A percentile compares a stretch with the other conserved stretches of the same genome.
Conservation (phyloP, 1,140 invertebrate genomes). For the Trichonephila clavipes region DNA sequence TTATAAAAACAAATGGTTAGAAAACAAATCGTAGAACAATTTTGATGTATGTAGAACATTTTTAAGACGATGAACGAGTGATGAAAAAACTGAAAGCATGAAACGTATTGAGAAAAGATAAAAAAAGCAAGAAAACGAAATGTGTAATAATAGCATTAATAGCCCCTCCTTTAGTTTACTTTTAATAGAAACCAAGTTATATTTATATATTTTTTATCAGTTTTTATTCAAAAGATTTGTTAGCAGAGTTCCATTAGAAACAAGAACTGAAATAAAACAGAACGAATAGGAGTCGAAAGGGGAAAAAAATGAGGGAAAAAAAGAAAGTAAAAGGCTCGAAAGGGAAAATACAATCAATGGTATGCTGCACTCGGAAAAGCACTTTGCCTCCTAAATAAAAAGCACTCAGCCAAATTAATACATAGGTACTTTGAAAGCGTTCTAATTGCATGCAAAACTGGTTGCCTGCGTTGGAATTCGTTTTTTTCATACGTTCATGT, state of each 20-base stretch:
- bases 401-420: constrained; percentile 75
- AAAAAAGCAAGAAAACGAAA: neutral
- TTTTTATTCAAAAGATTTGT: constrained; percentile 51
- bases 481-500: constrained; percentile 5
- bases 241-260: constrained; percentile 62
- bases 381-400: constrained; percentile 73
- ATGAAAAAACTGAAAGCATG: neutral
- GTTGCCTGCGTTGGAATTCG: neutral
- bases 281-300: neutral
- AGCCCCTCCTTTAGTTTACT: constrained; percentile 2
- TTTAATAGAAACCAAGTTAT: constrained; percentile 59
- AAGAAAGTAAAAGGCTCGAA: neutral
- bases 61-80: neutral
- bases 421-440: constrained; percentile 72
- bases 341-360: constrained; percentile 71
- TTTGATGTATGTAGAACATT: neutral
- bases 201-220: constrained; percentile 51
- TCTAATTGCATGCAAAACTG: constrained; percentile 75
- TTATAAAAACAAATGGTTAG: neutral
- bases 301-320: constrained; percentile 45
- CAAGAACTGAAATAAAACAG: constrained; percentile 58
- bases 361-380: constrained; percentile 60
- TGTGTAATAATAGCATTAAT: constrained; percentile 59
- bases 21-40: neutral
- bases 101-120: neutral